Percentiles rank a stretch among this genome's conserved stretches.
These are phyloP conservation scores for Microchrysa polita DNA, from an alignment of 2,888 invertebrate genomes.

Conservation along the genomic window DNA sequence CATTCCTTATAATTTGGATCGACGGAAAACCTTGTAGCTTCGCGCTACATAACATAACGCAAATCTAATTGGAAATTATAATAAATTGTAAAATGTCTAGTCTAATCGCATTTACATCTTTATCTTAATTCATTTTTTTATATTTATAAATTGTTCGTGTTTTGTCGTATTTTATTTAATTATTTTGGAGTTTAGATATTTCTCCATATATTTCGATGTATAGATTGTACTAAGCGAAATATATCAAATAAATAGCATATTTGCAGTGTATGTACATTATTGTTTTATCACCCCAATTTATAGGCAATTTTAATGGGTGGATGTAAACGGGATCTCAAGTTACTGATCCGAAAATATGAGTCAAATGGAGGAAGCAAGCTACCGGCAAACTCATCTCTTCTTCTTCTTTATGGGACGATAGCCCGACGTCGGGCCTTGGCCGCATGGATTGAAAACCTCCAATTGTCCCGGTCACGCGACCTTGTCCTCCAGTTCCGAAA, in stretches of 20 bases:
- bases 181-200: background rate
- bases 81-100: background rate
- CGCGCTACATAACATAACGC: background rate
- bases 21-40: background rate
- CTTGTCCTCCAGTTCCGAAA: no score
- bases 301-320: background rate
- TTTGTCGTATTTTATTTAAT: slow-evolving; percentile 15
- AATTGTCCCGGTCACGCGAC: no score
- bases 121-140: slow-evolving; percentile 4
- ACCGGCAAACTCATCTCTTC: no score
- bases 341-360: no score
- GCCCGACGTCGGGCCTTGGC: no score
- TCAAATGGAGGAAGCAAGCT: no score
- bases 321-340: no score
- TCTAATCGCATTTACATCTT: background rate
- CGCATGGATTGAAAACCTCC: no score
- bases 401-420: no score
- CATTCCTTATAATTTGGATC: background rate
- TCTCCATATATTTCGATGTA: slow-evolving; percentile 17
- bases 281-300: background rate
- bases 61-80: slow-evolving; percentile 13
- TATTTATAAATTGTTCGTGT: slow-evolving; percentile 12
- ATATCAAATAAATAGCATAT: slow-evolving; percentile 30
- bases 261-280: slow-evolving; percentile 22
- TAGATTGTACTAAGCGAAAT: slow-evolving; percentile 29